These are phyloP conservation scores for Eurypyga helias DNA, from an alignment of 2,113 vertebrate genomes.

Conservation along the genomic window DNA sequence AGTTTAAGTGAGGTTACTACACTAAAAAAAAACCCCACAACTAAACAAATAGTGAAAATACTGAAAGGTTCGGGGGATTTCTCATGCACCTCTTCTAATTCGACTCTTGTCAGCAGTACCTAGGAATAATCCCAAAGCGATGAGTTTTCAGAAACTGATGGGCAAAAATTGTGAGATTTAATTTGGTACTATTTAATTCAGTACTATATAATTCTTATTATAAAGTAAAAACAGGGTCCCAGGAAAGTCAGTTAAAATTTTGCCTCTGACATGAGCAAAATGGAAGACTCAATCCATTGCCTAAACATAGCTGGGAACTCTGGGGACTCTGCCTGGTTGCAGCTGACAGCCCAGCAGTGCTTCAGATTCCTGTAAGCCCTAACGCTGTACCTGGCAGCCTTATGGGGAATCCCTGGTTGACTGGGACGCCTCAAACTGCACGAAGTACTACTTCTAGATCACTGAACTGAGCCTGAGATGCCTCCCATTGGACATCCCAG, in stretches of 20 bases:
- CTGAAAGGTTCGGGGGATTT: not conserved
- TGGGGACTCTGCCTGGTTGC: not conserved
- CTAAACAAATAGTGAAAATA: not conserved
- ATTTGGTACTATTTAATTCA: not conserved
- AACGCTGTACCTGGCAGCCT: not conserved
- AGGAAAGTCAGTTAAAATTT: not conserved
- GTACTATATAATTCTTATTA: not conserved
- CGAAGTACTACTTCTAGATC: not conserved
- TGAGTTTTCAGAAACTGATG: not conserved
- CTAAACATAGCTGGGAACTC: not conserved
- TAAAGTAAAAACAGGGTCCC: not conserved
- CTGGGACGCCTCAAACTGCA: not conserved
- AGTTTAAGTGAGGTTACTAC: not conserved
- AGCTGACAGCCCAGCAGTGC: not conserved
- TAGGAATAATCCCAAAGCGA: not conserved
- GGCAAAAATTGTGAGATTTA: not conserved
- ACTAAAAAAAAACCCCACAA: not conserved
- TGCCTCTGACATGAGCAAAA: not conserved
- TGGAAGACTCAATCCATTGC: not conserved
- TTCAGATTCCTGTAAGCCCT: not conserved
- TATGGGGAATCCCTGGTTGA: not conserved
- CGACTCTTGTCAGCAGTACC: not conserved
- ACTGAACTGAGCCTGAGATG: not conserved
- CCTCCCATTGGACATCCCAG: not conserved
- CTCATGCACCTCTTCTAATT: not conserved